Conservation (phyloP, 2,113 vertebrate genomes). For the Lycocorax pyrrhopterus region DNA sequence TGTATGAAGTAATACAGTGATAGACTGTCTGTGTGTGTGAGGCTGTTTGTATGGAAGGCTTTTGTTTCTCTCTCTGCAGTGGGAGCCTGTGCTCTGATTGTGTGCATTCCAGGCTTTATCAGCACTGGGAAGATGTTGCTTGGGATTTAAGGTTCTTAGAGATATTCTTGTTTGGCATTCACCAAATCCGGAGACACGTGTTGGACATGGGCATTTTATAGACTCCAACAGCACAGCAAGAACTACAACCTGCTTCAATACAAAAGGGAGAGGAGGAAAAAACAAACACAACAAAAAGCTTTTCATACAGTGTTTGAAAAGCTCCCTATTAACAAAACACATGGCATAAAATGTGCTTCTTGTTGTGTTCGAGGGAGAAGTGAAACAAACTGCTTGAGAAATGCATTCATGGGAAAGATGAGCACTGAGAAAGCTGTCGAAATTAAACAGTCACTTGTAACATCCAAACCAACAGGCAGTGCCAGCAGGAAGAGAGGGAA, state of each 20-base stretch:
- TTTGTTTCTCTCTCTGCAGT: constrained; percentile 55
- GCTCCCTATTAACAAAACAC: constrained; percentile 64
- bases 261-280: constrained; percentile 57
- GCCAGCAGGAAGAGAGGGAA: constrained; percentile 22
- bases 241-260: constrained; percentile 56
- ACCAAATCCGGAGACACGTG: constrained; percentile 61
- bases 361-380: neutral
- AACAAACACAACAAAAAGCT: constrained; percentile 69
- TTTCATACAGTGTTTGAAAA: constrained; percentile 68
- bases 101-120: constrained; percentile 60
- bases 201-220: constrained; percentile 67
- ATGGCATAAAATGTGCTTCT: constrained; percentile 42
- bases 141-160: constrained; percentile 60
- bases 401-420: constrained; percentile 4
- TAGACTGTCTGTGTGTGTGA: constrained; percentile 14
- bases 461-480: constrained; percentile 29
- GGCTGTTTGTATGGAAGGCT: constrained; percentile 46
- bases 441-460: constrained; percentile 27
- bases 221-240: constrained; percentile 55
- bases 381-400: constrained; percentile 39
- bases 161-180: constrained; percentile 61
- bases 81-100: constrained; percentile 17
- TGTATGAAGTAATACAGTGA: constrained; percentile 12
- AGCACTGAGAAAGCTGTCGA: constrained; percentile 9
- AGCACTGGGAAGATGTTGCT: constrained; percentile 53